A percentile compares a stretch with the other conserved stretches of the same genome.
These are phyloP conservation scores for Macropus fuliginosus DNA, from an alignment of 2,797 vertebrate genomes.

Conservation along the genomic window DNA sequence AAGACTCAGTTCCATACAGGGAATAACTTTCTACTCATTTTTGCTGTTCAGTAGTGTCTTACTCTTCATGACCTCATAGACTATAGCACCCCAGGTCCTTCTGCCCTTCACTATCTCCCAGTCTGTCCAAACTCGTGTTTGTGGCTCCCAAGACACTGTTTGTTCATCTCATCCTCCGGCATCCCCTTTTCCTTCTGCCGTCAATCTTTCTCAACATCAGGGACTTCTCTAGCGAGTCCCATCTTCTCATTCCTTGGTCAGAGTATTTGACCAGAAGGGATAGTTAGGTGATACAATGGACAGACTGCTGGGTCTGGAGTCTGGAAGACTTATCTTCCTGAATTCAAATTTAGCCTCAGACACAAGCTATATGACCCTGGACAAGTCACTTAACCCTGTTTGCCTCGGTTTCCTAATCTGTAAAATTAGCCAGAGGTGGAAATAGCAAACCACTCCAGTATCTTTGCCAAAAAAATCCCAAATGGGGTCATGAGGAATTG, in stretches of 20 bases:
- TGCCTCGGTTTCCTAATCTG: background rate
- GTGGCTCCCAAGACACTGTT: background rate
- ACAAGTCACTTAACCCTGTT: background rate
- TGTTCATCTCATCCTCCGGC: background rate
- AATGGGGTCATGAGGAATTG: too few species aligned
- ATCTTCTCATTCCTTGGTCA: background rate
- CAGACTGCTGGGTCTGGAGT: background rate
- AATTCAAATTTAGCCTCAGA: background rate
- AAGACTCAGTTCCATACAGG: background rate
- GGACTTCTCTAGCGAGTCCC: background rate
- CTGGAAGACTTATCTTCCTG: background rate
- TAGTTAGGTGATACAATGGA: background rate
- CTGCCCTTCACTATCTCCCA: background rate
- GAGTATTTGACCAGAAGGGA: background rate
- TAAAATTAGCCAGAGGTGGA: background rate
- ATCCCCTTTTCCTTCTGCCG: background rate
- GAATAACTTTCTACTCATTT: background rate
- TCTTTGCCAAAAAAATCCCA: background rate
- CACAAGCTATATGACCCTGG: background rate
- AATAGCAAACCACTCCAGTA: background rate
- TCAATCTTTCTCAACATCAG: background rate
- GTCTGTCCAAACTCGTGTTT: background rate
- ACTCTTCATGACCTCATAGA: background rate
- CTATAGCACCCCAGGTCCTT: background rate
- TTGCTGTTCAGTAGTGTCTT: background rate